These are phyloP conservation scores for Nemopilema nomurai DNA, from an alignment of 30 jellyfish, hydroid and myxozoan species.

Conservation along the genomic window DNA sequence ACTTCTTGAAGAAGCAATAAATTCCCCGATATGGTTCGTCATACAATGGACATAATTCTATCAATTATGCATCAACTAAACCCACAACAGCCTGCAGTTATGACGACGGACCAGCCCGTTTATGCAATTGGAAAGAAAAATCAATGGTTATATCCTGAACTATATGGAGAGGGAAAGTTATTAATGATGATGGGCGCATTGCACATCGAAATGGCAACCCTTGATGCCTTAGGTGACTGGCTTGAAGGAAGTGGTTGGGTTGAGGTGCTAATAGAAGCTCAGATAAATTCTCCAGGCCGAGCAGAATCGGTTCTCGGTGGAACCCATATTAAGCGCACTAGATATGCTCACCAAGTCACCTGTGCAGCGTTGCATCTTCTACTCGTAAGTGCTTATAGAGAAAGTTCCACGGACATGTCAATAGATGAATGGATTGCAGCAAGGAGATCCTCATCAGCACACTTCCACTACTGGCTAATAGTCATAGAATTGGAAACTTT, in stretches of 20 bases:
- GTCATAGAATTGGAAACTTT: background rate
- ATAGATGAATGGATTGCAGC: conserved; percentile 18
- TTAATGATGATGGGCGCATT: conserved; percentile 70
- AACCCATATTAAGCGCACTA: conserved; percentile 14
- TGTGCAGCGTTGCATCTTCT: conserved; percentile 22
- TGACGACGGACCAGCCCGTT: conserved; percentile 36
- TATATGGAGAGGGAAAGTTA: conserved; percentile 36
- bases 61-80: background rate
- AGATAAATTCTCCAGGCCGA: conserved; percentile 28
- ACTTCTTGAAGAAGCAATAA: background rate
- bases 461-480: background rate
- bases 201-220: conserved; percentile 36
- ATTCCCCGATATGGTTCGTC: conserved; percentile 2
- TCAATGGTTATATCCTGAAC: conserved; percentile 55
- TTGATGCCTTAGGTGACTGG: conserved; percentile 55
- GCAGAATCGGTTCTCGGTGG: conserved; percentile 27
- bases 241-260: conserved; percentile 44
- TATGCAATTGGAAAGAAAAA: conserved; percentile 28
- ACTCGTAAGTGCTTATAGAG: conserved; percentile 8
- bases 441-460: too few species aligned
- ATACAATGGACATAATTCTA: conserved; percentile 1
- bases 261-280: conserved; percentile 14
- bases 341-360: conserved; percentile 34
- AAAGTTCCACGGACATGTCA: conserved; percentile 4
- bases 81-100: conserved; percentile 9